Base-by-base conservation (phyloP, 2,113 vertebrate species). In the Menidia beryllina region DNA sequence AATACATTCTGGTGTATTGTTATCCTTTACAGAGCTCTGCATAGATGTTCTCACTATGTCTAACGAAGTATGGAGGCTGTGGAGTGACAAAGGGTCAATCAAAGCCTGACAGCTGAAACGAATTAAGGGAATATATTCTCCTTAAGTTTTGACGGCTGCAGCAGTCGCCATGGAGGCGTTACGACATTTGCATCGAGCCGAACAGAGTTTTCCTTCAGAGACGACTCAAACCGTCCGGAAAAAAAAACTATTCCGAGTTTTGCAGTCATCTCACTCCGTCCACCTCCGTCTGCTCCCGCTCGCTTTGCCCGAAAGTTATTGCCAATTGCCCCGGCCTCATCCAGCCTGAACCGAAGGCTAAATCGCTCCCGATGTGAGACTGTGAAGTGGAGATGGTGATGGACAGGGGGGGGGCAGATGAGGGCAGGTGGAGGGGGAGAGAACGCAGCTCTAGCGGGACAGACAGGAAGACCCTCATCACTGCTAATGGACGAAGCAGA, bases 391-490 rank as follows among this genome's bases (percentile, higher is more conserved):
- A 60, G 39, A 54, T n/a, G 7, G 15, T 60, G 51, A 74, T 57
- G 21, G 38, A 56, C 41, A 15, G 56, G 5, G 17, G 7, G 5
- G 17, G 7, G 36, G 25, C 0, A n/a, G 64, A 34, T 13, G 45
- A 53, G 63, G 26, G 21, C 30, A 24, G 41, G 27, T 21, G 24
- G 55, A 62, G 27, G 23, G n/a, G 27, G 63, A 54, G 21, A 38
- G 13, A 43, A 62, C 4, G 15, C n/a, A 15, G 48, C 34, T 12
- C 48, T 38, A 55, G 21, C 54, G 3, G 51, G 72, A 74, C 39
- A 53, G 73, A 36, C 38, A 48, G 39, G 64, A 75, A 52, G 79
- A 73, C 24, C 30, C 43, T 81, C 70, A 48, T 81, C 56, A 54
- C 1, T 4, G 8, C 54, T 83, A 69, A 85, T 81, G 62, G 74